phyloP scores from a whole-genome alignment of 2,888 invertebrate genomes.

The Rhagium mordax region DNA sequence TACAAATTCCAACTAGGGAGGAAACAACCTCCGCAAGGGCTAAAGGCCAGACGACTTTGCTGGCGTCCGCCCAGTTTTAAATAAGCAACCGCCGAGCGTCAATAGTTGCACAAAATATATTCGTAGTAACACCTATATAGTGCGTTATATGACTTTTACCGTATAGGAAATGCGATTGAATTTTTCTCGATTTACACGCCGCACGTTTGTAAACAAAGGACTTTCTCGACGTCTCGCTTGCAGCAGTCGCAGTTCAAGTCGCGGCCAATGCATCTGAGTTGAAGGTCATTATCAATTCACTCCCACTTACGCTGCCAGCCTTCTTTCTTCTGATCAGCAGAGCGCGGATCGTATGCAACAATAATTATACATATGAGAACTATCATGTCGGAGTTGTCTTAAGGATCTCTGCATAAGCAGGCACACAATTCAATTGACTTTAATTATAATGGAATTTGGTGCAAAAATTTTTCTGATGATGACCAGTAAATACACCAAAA shows the following conservation, averaged over 20 bases:
- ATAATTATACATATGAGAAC: background rate
- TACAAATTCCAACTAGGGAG: background rate
- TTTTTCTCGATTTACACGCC: conserved; percentile 13
- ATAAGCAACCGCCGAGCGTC: conserved; percentile 9
- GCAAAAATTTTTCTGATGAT: too few species aligned
- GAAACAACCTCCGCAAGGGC: background rate
- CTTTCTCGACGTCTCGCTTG: conserved; percentile 45
- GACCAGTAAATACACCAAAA: too few species aligned
- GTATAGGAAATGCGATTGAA: conserved; percentile 20
- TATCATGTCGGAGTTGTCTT: too few species aligned
- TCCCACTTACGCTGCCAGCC: conserved; percentile 56
- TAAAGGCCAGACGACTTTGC: background rate
- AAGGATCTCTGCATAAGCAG: too few species aligned
- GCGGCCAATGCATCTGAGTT: conserved; percentile 64
- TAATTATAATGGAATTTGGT: too few species aligned
- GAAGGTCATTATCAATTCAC: conserved; percentile 65
- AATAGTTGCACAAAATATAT: conserved; percentile 7
- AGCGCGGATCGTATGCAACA: conserved; percentile 22
- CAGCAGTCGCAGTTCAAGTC: conserved; percentile 48
- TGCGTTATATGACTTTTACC: background rate
- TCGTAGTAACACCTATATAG: conserved; percentile 7
- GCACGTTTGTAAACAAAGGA: conserved; percentile 54
- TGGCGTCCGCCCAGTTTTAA: conserved; percentile 1
- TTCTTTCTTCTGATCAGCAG: conserved; percentile 15
- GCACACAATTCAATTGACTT: too few species aligned